Base-by-base conservation (phyloP, 1,140 invertebrate genomes). In the Heliothis virescens region DNA sequence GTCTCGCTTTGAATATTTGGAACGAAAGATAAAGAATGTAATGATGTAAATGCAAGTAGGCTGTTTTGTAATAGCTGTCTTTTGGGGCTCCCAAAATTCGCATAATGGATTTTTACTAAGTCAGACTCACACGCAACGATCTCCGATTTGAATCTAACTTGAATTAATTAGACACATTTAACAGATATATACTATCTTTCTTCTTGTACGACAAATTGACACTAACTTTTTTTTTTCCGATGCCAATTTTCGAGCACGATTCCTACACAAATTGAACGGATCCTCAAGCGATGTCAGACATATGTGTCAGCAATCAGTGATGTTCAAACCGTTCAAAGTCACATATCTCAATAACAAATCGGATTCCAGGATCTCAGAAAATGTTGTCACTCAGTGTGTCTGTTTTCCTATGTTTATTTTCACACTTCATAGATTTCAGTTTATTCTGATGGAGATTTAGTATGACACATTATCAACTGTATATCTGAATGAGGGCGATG, bases 271-370 rank as follows among this genome's bases (percentile, higher is more conserved):
- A 65, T 65, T 65, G 62, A 65, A 16, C 62, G 41, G 34, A 41
- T 65, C 41, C 16, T 18, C 9, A 21, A 21, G 55, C 55, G 3
- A 21, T 60, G 12, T 48, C 63, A 67, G 3, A 48, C 9, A 48
- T 47, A 48, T 67, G 63, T 67, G 41, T 67, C 41, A 67, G 63
- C 63, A 67, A 67, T 67, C 63, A 48, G 63, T 21, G n/a, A 10
- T 16, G 63, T 67, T 67, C 63, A 48, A 41, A 48, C 12, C 63
- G n/a, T 48, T 67, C 41, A 67, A 65, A 65, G 63, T 48, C 41
- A 67, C 41, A 48, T 48, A 48, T 67, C 63, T 67, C 12, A 16
- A 48, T 12, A 48, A 41, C 34, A 48, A 67, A 67, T 48, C 41
- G 63, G 41, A 50, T 67, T 67, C 48, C 21, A 59, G 57, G 57